Base-by-base conservation (phyloP, 2,113 vertebrate species). In the Solenodon paradoxus region DNA sequence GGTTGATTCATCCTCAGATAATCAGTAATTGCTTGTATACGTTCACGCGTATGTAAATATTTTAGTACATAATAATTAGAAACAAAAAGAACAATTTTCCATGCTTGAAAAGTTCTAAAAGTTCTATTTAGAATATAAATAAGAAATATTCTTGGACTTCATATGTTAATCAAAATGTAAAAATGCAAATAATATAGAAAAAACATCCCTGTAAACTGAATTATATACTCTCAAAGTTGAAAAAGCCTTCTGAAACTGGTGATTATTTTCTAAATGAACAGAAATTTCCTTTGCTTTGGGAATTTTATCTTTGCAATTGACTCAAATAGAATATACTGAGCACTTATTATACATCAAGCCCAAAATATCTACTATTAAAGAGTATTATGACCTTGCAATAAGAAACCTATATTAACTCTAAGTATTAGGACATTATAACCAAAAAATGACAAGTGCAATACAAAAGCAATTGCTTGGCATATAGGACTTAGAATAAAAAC, bases 241-340 rank as follows among this genome's bases (percentile, higher is more conserved):
- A 16, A 75, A 61, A 42, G 19, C 63, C 7, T 89, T 92, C 45
- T 81, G 40, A 69, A 87, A 72, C 49, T 20, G 24, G 35, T 90
- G 11, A 75, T 82, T 78, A 89, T 71, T 90, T 95, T 84, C 72
- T 77, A 95, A 95, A 68, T 91, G 49, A 93, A 71, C 10, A 72
- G 15, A 35, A 84, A 91, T 84, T 81, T 85, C 57, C 26, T 93
- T 94, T 88, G 55, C 47, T 71, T 22, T 85, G 15, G 26, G 45
- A 85, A 88, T 61, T 82, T 59, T 92, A 88, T 64, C 26, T 78
- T 83, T 57, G 26, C 59, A 61, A 74, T 51, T 92, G 59, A 84
- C 6, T 88, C 38, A 92, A 53, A 64, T 94, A 86, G 63, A 2
- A 74, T 80, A 40, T 26, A 53, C 13, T 49, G 8, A 92, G 40